Evolutionary conservation across 1,140 invertebrate genomes (phyloP).

Genomic region (Drosophila tristis): DNA sequence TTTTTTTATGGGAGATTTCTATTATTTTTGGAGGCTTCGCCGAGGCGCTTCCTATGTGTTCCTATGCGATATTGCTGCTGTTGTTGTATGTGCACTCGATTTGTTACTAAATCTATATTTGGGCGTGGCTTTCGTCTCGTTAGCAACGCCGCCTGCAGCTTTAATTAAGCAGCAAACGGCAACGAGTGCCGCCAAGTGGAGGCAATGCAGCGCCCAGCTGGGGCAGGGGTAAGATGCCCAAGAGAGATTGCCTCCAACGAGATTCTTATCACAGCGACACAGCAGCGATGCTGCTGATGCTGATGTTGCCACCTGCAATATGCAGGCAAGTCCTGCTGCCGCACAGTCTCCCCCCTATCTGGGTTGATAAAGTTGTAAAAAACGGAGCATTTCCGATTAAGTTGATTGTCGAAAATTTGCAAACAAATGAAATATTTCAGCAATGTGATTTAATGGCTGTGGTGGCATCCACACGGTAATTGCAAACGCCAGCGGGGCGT

Average conservation of each 20-base stretch:
- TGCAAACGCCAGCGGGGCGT: slow-evolving; percentile 66
- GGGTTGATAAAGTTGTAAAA: slow-evolving; percentile 73
- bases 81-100: background rate
- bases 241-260: slow-evolving; percentile 41
- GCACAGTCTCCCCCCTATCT: background rate
- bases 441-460: slow-evolving; percentile 67
- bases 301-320: slow-evolving; percentile 24
- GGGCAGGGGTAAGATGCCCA: slow-evolving; percentile 24
- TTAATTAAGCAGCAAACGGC: slow-evolving; percentile 72
- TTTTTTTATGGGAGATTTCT: no score
- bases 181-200: slow-evolving; percentile 44
- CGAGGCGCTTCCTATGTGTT: no score
- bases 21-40: no score
- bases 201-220: slow-evolving; percentile 11
- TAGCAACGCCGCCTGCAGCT: slow-evolving; percentile 71
- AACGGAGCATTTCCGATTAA: slow-evolving; percentile 63
- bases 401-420: slow-evolving; percentile 79
- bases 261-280: slow-evolving; percentile 40
- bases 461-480: slow-evolving; percentile 59
- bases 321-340: slow-evolving; percentile 1
- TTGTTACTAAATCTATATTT: slow-evolving; percentile 31
- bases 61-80: background rate
- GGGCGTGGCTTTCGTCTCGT: slow-evolving; percentile 55
- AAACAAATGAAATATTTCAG: slow-evolving; percentile 79
- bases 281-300: background rate